phyloP scores from a whole-genome alignment of 2,888 invertebrate species.

The Lepetodrilus schrolli region DNA sequence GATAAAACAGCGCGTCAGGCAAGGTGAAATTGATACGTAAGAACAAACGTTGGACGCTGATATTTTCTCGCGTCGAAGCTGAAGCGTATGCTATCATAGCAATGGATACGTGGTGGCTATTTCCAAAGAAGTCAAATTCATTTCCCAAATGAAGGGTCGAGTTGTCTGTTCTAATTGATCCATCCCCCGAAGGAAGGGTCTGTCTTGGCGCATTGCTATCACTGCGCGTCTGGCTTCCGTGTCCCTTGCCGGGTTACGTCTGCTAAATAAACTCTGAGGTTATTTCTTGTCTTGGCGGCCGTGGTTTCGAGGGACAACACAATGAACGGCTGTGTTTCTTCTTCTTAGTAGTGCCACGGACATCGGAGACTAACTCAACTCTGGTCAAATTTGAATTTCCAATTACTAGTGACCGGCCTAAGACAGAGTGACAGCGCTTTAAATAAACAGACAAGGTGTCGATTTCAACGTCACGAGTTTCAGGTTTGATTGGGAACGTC shows the following conservation, averaged over 20 bases:
- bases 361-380: neutral
- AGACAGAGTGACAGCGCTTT: conserved; percentile 24
- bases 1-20: neutral
- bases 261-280: conserved; percentile 19
- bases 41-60: neutral
- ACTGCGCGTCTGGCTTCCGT: conserved; percentile 8
- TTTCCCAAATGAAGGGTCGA: conserved; percentile 23
- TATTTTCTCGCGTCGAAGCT: neutral
- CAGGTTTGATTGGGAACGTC: conserved; percentile 13
- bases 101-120: conserved; percentile 10
- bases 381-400: conserved; percentile 31
- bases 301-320: neutral
- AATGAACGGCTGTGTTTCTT: neutral
- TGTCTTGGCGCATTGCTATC: neutral
- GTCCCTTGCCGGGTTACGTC: neutral
- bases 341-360: neutral
- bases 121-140: conserved; percentile 25
- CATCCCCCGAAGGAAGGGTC: neutral
- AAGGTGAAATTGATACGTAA: neutral
- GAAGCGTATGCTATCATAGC: neutral
- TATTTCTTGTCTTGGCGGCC: neutral
- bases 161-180: conserved; percentile 22
- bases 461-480: conserved; percentile 15
- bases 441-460: conserved; percentile 27
- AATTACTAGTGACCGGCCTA: conserved; percentile 25